Evolutionary conservation across 2,797 vertebrate genomes (phyloP), one percentile per base, ranked within the genome.

Genomic region (Acanthornis magna): DNA sequence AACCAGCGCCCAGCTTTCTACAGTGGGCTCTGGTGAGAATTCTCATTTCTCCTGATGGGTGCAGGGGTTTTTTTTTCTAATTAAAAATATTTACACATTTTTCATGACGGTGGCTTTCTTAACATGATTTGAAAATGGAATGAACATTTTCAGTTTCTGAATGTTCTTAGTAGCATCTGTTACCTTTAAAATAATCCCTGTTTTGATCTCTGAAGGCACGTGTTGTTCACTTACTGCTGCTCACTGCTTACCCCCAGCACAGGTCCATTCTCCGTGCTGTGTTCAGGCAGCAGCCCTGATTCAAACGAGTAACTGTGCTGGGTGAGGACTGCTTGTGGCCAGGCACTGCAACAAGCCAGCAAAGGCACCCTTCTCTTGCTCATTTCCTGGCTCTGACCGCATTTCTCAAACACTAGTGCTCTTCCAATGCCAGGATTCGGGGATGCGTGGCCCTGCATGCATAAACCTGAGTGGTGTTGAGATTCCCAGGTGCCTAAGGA

Each of bases 251-350:
- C 77, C 13, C 51, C 25, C 43, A 58, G 63, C 9, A 12, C 51
- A 70, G n/a, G 47, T 27, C 7, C 1, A 0, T 76, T 51, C 29
- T 50, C 70, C 78, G 48, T 0, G 1, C 47, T 50, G 6, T 11
- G 32, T 34, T 42, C 36, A 57, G 47, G 45, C 51, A 53, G n/a
- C 36, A 78, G 38, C 45, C 43, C 72, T 47, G 65, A 38, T 54
- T 48, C 2, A 3, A 61, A 60, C 22, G 3, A 43, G 15, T 25
- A 36, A 55, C 17, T 4, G 5, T 27, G 4, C 38, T n/a, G 38
- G 20, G 12, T 57, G 42, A 89, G 74, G 54, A 32, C 19, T 60
- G 18, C 25, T 16, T 55, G 66, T 47, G 68, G 29, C 9, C 53
- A 27, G 48, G 9, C 29, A 29, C 1, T 38, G 43, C 58, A 85